These are phyloP conservation scores for Marcusenius ussheri DNA, from an alignment of 2,113 vertebrate genomes.

Conservation along the genomic window DNA sequence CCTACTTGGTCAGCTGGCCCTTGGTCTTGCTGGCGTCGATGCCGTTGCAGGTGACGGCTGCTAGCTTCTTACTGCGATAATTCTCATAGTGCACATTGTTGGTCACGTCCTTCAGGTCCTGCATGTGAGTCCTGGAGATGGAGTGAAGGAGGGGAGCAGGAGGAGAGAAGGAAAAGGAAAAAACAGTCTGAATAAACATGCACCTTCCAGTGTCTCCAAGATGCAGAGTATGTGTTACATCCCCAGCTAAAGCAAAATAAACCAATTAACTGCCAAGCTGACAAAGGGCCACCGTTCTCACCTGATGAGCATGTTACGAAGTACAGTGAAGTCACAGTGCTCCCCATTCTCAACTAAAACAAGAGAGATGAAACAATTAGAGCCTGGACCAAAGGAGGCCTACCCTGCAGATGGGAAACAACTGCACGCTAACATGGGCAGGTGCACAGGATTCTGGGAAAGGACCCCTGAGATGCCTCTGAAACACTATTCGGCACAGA, in stretches of 20 bases:
- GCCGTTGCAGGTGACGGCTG: slow-evolving; percentile 68
- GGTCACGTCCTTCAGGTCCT: slow-evolving; percentile 71
- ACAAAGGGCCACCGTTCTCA: slow-evolving; percentile 28
- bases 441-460: slow-evolving; percentile 53
- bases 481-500: background rate
- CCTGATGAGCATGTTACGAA: slow-evolving; percentile 73
- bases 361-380: slow-evolving; percentile 14
- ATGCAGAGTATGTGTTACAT: background rate
- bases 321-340: slow-evolving; percentile 70
- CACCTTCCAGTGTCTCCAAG: background rate
- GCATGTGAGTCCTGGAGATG: slow-evolving; percentile 64
- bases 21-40: slow-evolving; percentile 63
- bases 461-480: slow-evolving; percentile 31
- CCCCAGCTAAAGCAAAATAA: background rate
- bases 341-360: slow-evolving; percentile 71
- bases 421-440: slow-evolving; percentile 30
- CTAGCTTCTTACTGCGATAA: slow-evolving; percentile 68
- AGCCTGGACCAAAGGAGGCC: background rate
- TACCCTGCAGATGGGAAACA: background rate
- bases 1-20: slow-evolving; percentile 66
- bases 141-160: background rate
- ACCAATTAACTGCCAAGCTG: background rate
- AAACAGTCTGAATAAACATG: background rate
- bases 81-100: slow-evolving; percentile 75
- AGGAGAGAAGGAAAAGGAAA: background rate